Evolutionary conservation across 2,113 vertebrate species (phyloP).

Genomic region (Aptenodytes forsteri): DNA sequence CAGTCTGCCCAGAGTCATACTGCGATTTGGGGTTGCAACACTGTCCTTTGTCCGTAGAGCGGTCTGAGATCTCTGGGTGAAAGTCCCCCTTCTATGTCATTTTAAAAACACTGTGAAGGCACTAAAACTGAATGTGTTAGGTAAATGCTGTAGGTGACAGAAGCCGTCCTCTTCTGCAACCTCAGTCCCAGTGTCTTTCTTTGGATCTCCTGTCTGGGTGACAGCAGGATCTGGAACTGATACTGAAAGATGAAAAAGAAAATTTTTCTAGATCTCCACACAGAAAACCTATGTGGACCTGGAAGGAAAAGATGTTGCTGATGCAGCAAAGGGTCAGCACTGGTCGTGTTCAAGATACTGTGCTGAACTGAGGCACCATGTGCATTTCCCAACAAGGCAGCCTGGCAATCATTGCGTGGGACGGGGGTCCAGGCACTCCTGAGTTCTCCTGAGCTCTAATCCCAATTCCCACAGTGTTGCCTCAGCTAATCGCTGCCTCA

Average conservation of each 20-base stretch:
- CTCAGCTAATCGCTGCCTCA: slow-evolving; percentile 64
- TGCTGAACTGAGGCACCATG: accelerated
- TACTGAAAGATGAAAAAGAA: background rate
- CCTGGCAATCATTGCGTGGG: background rate
- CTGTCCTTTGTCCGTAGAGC: background rate
- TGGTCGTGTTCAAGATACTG: accelerated
- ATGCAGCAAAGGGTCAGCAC: background rate
- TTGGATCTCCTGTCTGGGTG: background rate
- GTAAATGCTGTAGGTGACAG: background rate
- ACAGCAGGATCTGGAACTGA: background rate
- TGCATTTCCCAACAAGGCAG: accelerated
- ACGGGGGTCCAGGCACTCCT: background rate
- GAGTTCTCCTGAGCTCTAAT: background rate
- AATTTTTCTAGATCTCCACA: background rate
- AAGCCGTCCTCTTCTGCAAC: accelerated
- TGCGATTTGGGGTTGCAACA: background rate
- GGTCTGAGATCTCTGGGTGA: background rate
- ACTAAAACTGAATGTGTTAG: no score
- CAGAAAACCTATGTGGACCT: background rate
- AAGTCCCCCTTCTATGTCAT: background rate
- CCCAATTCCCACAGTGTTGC: slow-evolving; percentile 55
- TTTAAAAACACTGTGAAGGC: background rate
- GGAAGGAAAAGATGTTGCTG: background rate
- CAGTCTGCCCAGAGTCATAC: background rate
- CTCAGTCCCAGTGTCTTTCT: background rate